Conservation (phyloP, 2,888 invertebrate species). For the Drosophila anomalipes region DNA sequence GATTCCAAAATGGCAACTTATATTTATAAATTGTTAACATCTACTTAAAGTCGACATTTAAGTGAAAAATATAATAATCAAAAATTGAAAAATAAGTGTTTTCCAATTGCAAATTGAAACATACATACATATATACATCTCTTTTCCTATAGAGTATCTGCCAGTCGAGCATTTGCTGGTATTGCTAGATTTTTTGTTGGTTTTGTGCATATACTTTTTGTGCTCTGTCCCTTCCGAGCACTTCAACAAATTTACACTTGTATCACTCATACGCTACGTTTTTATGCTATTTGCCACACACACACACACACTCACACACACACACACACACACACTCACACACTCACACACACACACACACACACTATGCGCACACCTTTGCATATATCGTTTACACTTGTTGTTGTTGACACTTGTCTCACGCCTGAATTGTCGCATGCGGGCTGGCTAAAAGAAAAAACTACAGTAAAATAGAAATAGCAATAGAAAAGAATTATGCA, state of each 20-base stretch:
- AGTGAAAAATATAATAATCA: background rate
- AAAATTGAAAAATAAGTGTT: background rate
- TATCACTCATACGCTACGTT: slow-evolving; percentile 71
- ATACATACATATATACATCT: background rate
- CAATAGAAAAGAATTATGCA: slow-evolving; percentile 40
- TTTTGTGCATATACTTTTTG: slow-evolving; percentile 27
- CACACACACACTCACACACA: slow-evolving; percentile 16
- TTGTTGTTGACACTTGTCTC: slow-evolving; percentile 57
- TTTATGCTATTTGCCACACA: slow-evolving; percentile 42
- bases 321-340: slow-evolving; percentile 1
- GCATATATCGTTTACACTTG: slow-evolving; percentile 21
- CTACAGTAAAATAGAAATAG: slow-evolving; percentile 17
- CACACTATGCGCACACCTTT: slow-evolving; percentile 22
- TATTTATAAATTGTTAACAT: background rate
- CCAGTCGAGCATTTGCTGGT: slow-evolving; percentile 3
- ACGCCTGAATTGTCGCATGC: slow-evolving; percentile 57
- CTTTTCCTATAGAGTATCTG: slow-evolving; percentile 27
- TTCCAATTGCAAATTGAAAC: background rate
- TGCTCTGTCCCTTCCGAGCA: slow-evolving; percentile 58
- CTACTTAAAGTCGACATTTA: background rate
- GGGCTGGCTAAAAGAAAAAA: slow-evolving; percentile 30
- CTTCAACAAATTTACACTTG: slow-evolving; percentile 79
- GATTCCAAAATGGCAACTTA: background rate
- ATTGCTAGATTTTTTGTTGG: slow-evolving; percentile 2
- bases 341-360: slow-evolving; percentile 3